phyloP scores from a whole-genome alignment of 2,888 invertebrate species.

The Lithophane semibrunnea region DNA sequence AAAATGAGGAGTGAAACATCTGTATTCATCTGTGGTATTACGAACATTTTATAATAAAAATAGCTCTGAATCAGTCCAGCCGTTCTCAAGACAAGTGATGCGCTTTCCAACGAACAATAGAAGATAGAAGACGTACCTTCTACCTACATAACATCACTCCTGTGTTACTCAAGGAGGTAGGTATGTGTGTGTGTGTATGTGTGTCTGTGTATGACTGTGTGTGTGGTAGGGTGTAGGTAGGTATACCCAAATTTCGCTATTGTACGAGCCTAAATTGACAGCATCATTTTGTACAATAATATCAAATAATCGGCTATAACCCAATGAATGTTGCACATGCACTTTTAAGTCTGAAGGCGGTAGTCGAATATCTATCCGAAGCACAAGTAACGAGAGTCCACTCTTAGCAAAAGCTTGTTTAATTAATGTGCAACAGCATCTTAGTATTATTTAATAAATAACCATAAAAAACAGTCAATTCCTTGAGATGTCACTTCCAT shows the following conservation, averaged over 20 bases:
- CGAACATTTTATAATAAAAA: not conserved
- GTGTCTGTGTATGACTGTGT: too few species aligned
- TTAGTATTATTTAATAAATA: not conserved
- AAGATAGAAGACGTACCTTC: too few species aligned
- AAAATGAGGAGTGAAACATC: too few species aligned
- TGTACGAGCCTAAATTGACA: not conserved
- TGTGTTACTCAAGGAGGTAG: not conserved
- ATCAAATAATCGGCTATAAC: too few species aligned
- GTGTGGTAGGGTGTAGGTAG: not conserved
- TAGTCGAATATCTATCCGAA: too few species aligned
- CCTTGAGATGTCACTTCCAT: conserved; percentile 14
- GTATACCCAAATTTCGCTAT: not conserved
- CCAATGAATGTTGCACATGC: not conserved
- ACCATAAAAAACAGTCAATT: not conserved
- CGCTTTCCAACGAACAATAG: too few species aligned
- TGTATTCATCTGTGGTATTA: too few species aligned
- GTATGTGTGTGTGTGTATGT: too few species aligned
- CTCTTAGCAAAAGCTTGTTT: not conserved
- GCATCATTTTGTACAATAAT: not conserved
- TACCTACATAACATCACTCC: too few species aligned
- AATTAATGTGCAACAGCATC: not conserved
- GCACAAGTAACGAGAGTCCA: too few species aligned
- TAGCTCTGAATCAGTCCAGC: not conserved
- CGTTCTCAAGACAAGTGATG: not conserved
- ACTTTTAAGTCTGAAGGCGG: not conserved